A percentile compares a stretch with the other conserved stretches of the same genome.
Conservation (phyloP, 2,888 invertebrate species). For the Chromoteleia sp. region DNA sequence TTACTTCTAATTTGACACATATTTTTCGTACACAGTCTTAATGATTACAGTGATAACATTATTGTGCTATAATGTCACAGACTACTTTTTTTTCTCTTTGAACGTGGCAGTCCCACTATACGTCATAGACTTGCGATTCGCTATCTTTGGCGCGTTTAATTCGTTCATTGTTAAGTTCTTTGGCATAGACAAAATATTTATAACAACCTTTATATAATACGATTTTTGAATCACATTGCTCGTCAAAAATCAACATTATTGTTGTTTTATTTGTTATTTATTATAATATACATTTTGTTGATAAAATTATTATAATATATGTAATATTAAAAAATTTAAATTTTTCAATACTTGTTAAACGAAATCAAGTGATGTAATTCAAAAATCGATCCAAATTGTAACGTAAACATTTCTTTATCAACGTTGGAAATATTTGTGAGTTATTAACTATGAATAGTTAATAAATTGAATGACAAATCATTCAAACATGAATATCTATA, state of each 20-base stretch:
- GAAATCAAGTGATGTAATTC: conserved; percentile 11
- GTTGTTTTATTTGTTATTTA: too few relatives aligned
- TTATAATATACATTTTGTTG: too few relatives aligned
- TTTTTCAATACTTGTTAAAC: neutral
- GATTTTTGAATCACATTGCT: conserved; percentile 29
- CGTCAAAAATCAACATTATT: conserved; percentile 6
- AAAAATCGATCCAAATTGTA: conserved; percentile 15
- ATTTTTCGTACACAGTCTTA: conserved; percentile 81
- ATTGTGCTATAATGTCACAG: conserved; percentile 76
- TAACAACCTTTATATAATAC: conserved; percentile 52
- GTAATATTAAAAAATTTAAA: too few relatives aligned
- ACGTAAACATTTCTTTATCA: conserved; percentile 57
- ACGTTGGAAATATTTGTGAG: conserved; percentile 67
- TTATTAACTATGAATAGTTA: conserved; percentile 14
- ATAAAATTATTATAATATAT: too few relatives aligned
- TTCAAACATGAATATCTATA: neutral
- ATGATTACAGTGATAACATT: conserved; percentile 76
- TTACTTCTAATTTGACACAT: conserved; percentile 80
- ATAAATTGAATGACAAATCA: neutral
- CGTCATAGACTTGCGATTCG: conserved; percentile 29
- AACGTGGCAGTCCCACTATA: conserved; percentile 53
- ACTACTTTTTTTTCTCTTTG: conserved; percentile 48
- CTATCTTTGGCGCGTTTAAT: conserved; percentile 25
- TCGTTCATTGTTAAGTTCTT: conserved; percentile 47
- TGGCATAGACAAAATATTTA: conserved; percentile 64